Evolutionary conservation across 2,797 vertebrate genomes (phyloP).

Genomic region (Cossypha caffra): DNA sequence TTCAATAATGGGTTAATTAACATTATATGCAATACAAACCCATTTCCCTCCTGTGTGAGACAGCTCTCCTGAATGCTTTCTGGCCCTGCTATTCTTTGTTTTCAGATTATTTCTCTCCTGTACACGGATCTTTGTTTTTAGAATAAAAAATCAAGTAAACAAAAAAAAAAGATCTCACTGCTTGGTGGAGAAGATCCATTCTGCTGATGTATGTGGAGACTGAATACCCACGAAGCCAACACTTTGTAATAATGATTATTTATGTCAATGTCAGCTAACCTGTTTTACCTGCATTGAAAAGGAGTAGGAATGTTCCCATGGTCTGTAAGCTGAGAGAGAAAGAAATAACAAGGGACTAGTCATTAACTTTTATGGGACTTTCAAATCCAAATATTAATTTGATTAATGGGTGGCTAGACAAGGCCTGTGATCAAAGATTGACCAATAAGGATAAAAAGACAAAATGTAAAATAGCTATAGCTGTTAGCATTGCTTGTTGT

Average conservation of each 20-base stretch:
- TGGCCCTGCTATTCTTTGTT: not conserved
- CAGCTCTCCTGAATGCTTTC: not conserved
- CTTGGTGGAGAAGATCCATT: not conserved
- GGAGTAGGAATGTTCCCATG: not conserved
- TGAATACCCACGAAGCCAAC: fast-evolving
- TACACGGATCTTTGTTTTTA: not conserved
- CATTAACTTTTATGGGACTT: not conserved
- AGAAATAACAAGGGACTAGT: not conserved
- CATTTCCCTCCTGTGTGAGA: not conserved
- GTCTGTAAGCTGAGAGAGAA: not conserved
- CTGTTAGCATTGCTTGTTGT: not conserved
- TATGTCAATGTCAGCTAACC: not conserved
- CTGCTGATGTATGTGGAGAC: not conserved
- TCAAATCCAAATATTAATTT: not conserved
- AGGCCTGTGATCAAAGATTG: not conserved
- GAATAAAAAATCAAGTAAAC: not conserved
- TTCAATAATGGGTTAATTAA: not conserved
- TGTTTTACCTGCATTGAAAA: constrained; percentile 8
- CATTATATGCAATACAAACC: not conserved
- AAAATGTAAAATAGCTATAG: not conserved
- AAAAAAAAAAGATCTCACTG: not conserved
- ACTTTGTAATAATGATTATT: not conserved
- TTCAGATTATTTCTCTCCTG: not conserved
- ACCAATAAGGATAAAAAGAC: not conserved
- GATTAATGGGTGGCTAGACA: not conserved